Conservation (phyloP, 2,888 invertebrate genomes). For the Nebria brevicollis region DNA sequence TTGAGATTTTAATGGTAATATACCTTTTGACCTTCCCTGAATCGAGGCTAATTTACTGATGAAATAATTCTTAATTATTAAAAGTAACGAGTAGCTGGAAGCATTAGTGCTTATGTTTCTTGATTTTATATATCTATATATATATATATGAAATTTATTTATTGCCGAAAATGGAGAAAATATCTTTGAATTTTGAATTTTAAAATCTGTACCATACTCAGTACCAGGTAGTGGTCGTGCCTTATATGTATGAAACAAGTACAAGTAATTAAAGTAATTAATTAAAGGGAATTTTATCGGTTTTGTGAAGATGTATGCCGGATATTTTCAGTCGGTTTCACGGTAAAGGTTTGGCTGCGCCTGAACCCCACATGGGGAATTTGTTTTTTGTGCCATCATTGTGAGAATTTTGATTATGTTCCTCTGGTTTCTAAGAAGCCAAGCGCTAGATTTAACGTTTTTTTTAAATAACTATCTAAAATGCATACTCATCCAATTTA, state of each 20-base stretch:
- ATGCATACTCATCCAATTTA: background rate
- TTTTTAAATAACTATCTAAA: background rate
- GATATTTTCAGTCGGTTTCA: slow-evolving; percentile 23
- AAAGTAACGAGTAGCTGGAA: too few relatives aligned
- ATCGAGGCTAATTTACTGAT: too few relatives aligned
- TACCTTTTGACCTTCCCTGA: too few relatives aligned
- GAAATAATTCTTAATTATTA: too few relatives aligned
- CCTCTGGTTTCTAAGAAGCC: background rate
- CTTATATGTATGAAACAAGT: slow-evolving; percentile 24
- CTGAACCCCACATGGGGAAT: background rate
- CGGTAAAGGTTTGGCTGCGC: background rate
- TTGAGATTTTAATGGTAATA: too few relatives aligned
- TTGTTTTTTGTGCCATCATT: background rate
- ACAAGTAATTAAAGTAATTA: slow-evolving; percentile 41
- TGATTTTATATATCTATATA: too few relatives aligned
- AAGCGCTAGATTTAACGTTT: background rate
- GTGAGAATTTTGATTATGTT: slow-evolving; percentile 2
- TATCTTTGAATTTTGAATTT: too few relatives aligned
- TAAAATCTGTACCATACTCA: too few relatives aligned
- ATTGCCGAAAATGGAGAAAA: background rate
- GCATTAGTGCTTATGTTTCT: too few relatives aligned
- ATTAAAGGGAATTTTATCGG: slow-evolving; percentile 41
- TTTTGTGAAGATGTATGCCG: slow-evolving; percentile 31
- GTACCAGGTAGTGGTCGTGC: background rate
- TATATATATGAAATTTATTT: too few relatives aligned